Evolutionary conservation across 2,888 invertebrate species (phyloP).

Genomic region (Arge pagana): DNA sequence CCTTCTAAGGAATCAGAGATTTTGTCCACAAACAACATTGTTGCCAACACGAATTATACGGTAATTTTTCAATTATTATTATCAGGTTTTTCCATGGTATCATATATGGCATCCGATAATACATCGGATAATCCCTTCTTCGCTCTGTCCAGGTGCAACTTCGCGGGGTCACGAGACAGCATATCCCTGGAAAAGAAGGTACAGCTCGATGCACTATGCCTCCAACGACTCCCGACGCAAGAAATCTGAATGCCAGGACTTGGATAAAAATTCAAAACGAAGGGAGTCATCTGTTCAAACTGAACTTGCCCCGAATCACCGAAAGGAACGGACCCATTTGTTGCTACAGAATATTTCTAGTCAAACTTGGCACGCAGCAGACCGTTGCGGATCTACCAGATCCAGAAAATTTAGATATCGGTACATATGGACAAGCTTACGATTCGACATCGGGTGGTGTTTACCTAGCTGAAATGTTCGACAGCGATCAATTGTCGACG

Average conservation of each 20-base stretch:
- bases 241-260: conserved; percentile 63
- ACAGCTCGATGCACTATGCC: conserved; percentile 71
- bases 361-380: conserved; percentile 68
- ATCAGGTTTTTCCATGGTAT: no score
- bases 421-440: conserved; percentile 76
- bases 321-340: conserved; percentile 88
- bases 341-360: conserved; percentile 81
- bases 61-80: conserved; percentile 60
- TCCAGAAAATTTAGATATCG: conserved; percentile 72
- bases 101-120: no score
- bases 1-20: background rate
- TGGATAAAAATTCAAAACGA: conserved; percentile 69
- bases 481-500: conserved; percentile 67
- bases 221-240: conserved; percentile 71
- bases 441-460: conserved; percentile 71
- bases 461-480: conserved; percentile 85
- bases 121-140: no score
- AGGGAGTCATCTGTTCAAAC: conserved; percentile 74
- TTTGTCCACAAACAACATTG: conserved; percentile 65
- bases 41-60: conserved; percentile 84
- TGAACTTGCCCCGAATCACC: conserved; percentile 76
- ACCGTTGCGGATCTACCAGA: conserved; percentile 70
- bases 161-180: conserved; percentile 77
- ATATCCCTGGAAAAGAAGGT: conserved; percentile 73
- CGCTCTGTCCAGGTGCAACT: conserved; percentile 57